Evolutionary conservation across 1,140 invertebrate genomes (phyloP), one percentile per base, ranked within the genome.

Genomic region (Sinonovacula constricta): DNA sequence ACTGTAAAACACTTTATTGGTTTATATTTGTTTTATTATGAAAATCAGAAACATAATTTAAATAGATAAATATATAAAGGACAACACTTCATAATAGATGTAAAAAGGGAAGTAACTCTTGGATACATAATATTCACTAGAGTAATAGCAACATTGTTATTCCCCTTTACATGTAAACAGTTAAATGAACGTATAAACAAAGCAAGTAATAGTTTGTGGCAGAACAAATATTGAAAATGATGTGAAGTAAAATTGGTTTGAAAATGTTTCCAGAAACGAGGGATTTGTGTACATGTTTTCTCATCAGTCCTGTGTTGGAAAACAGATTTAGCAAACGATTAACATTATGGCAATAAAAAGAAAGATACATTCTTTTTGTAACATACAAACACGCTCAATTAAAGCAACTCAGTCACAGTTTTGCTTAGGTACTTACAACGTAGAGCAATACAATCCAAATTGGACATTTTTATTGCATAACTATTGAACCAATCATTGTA

Each of bases 11-110:
- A n/a, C n/a, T n/a, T n/a, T n/a, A n/a, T n/a, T n/a, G n/a, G n/a
- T n/a, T n/a, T n/a, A n/a, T n/a, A n/a, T n/a, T n/a, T n/a, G n/a
- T 70, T 70, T 70, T 70, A 70, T 70, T 70, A 70, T 56, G 68
- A 70, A 70, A 70, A 70, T 70, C 68, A 70, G 68, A 70, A 70
- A 53, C 54, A 70, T 70, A 30, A 70, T 57, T 36, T 70, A 59
- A 10, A 70, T 59, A 59, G 36, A 54, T 56, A 36, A 59, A 70
- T 53, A 57, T 33, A 30, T 70, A 39, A 54, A 22, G 28, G 34
- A 54, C 51, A 36, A 22, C 34, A 70, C 39, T 33, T 26, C 22
- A 31, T 70, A 70, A 33, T 56, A 28, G 26, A 54, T 54, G 26
- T 22, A 18, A 24, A 70, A 70, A 34, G 26, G 33, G 12, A 26